Percentiles rank a stretch among this genome's conserved stretches.
phyloP scores from a whole-genome alignment of 92 coral and sea anemone genomes.

The Plumapathes pennacea region DNA sequence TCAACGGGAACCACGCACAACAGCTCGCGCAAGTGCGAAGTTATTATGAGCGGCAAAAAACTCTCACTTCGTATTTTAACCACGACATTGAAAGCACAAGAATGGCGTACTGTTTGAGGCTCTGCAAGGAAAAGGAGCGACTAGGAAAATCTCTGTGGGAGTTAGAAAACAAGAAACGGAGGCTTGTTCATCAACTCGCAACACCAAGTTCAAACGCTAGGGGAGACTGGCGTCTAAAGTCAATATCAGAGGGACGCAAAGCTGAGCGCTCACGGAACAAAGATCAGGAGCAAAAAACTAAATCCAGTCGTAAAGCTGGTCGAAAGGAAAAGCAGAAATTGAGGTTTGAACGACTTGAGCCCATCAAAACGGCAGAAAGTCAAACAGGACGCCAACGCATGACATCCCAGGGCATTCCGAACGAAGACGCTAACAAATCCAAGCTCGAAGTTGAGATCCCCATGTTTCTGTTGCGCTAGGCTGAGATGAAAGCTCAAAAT shows the following conservation, averaged over 20 bases:
- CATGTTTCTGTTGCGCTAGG: too few relatives aligned
- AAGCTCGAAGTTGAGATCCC: too few relatives aligned
- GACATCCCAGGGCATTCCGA: too few relatives aligned
- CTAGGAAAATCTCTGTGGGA: constrained; percentile 94
- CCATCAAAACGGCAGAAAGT: too few relatives aligned
- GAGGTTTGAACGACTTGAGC: too few relatives aligned
- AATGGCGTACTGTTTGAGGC: constrained; percentile 68
- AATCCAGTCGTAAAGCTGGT: too few relatives aligned
- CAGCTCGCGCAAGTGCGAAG: constrained; percentile 81
- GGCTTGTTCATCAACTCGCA: constrained; percentile 72
- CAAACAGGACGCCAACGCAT: too few relatives aligned
- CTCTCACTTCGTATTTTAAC: constrained; percentile 47
- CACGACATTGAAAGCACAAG: constrained; percentile 74
- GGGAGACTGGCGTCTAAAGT: constrained; percentile 20
- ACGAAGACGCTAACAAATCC: too few relatives aligned
- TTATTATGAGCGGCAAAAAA: constrained; percentile 68
- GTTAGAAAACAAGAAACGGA: constrained; percentile 78
- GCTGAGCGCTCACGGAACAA: not conserved
- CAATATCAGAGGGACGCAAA: not conserved
- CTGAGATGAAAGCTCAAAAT: too few relatives aligned
- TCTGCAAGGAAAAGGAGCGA: constrained; percentile 71
- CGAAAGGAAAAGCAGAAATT: too few relatives aligned
- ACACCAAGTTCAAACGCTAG: constrained; percentile 41
- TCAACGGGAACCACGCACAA: constrained; percentile 62
- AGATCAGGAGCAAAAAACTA: not conserved